Percentiles rank a stretch among this genome's conserved stretches.
These are phyloP conservation scores for Eupithecia vulgata DNA, from an alignment of 2,888 invertebrate species.

Conservation along the genomic window DNA sequence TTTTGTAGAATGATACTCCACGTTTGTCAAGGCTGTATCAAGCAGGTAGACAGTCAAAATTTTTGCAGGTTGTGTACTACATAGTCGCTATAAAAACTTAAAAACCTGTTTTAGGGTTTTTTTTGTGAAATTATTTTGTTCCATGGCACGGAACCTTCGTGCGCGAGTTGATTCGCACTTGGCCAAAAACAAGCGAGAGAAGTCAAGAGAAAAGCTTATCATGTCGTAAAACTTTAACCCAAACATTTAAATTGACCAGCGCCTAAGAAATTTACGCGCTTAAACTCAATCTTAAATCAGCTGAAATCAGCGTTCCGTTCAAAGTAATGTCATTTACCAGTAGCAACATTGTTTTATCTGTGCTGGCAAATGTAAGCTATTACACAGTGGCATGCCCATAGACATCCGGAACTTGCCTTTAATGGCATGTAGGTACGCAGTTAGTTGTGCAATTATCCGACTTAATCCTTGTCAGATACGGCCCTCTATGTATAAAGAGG, in stretches of 20 bases:
- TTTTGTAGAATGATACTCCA: too few relatives aligned
- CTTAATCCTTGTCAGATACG: neutral
- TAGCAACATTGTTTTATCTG: neutral
- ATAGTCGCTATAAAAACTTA: too few relatives aligned
- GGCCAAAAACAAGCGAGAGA: too few relatives aligned
- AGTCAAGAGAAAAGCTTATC: too few relatives aligned
- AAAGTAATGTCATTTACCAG: neutral
- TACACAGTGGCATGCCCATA: neutral
- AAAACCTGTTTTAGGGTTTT: too few relatives aligned
- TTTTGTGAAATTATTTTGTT: too few relatives aligned
- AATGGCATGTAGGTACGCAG: slow-evolving; percentile 4
- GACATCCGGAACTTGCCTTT: neutral
- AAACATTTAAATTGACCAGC: neutral
- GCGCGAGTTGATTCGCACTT: too few relatives aligned
- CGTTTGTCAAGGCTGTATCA: too few relatives aligned
- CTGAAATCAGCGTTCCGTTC: neutral
- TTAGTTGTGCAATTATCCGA: neutral
- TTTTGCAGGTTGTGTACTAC: too few relatives aligned
- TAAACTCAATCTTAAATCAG: neutral
- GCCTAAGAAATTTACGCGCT: neutral
- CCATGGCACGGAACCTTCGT: too few relatives aligned
- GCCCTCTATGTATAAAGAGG: neutral
- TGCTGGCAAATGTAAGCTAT: slow-evolving; percentile 4
- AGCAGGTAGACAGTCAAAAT: too few relatives aligned
- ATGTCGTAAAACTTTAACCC: neutral